These are phyloP conservation scores for Parascotia fuliginaria DNA, from an alignment of 2,888 invertebrate genomes.

Conservation along the genomic window DNA sequence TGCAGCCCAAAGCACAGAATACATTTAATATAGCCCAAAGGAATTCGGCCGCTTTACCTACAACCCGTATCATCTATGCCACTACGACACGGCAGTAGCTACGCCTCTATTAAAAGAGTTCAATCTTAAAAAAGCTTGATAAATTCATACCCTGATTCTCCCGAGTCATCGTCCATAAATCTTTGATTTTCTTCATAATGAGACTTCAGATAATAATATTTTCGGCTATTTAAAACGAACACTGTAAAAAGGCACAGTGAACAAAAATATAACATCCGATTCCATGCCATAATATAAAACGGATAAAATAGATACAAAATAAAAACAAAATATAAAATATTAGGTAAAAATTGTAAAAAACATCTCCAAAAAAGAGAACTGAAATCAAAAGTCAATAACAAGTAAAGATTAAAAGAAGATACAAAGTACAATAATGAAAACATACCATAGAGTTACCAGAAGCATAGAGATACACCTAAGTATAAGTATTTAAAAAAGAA, in stretches of 20 bases:
- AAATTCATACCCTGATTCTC: background rate
- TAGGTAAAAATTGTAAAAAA: background rate
- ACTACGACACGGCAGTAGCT: too few relatives aligned
- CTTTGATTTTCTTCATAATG: background rate
- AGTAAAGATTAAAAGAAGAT: background rate
- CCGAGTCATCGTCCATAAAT: slow-evolving; percentile 8
- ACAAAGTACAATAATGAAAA: too few relatives aligned
- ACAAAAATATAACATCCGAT: background rate
- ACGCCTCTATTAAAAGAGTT: too few relatives aligned
- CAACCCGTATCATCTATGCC: too few relatives aligned
- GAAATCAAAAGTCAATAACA: background rate
- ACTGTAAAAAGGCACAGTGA: background rate
- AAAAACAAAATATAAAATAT: background rate
- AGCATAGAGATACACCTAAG: too few relatives aligned
- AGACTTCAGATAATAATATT: background rate
- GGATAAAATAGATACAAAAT: background rate
- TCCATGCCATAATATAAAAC: background rate
- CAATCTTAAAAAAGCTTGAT: too few relatives aligned
- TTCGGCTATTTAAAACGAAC: background rate
- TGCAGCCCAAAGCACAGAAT: too few relatives aligned
- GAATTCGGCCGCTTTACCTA: too few relatives aligned
- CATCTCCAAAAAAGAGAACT: background rate
- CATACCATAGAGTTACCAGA: too few relatives aligned
- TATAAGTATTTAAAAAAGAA: too few relatives aligned
- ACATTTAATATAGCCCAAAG: too few relatives aligned